Conservation (phyloP, 2,113 vertebrate species). For the Ailuropoda melanoleuca region DNA sequence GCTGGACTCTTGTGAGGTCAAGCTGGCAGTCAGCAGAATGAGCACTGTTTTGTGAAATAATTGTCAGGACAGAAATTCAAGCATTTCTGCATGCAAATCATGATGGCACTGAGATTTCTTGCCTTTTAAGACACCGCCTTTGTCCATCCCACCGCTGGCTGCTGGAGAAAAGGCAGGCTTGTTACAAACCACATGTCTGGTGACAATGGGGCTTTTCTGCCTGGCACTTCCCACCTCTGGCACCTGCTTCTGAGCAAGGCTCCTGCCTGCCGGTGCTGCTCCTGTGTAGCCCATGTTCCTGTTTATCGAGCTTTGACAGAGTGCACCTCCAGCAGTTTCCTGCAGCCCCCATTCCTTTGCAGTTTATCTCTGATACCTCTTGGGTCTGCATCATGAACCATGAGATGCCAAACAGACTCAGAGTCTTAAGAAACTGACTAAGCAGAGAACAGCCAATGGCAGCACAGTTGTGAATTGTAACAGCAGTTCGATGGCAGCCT, state of each 20-base stretch:
- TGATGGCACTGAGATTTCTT: background rate
- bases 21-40: constrained; percentile 40
- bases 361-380: background rate
- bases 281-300: background rate
- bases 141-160: background rate
- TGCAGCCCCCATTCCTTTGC: fast-evolving
- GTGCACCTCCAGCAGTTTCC: background rate
- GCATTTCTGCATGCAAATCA: constrained; percentile 64
- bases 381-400: background rate
- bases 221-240: fast-evolving
- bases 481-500: background rate
- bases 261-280: background rate
- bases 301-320: background rate
- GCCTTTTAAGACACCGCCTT: background rate
- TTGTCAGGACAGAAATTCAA: constrained; percentile 56
- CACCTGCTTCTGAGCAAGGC: fast-evolving
- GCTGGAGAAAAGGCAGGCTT: background rate
- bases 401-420: background rate
- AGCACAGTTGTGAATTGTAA: background rate
- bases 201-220: background rate
- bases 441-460: background rate
- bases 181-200: background rate
- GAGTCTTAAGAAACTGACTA: background rate
- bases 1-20: background rate
- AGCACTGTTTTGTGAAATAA: constrained; percentile 60